Conservation (phyloP, 1,140 invertebrate species). For the Saccostrea echinata region DNA sequence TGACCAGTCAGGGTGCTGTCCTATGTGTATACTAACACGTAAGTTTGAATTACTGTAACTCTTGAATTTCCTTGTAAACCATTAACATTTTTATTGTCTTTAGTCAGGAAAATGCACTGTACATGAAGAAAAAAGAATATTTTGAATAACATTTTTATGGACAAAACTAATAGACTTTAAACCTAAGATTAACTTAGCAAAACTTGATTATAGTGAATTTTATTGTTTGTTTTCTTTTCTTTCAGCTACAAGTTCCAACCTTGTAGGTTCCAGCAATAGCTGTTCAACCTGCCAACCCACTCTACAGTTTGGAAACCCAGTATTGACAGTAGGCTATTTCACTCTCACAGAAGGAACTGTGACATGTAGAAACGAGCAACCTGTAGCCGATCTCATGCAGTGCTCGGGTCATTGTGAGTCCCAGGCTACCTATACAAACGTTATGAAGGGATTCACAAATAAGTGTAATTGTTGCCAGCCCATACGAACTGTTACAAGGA, state of each 20-base stretch:
- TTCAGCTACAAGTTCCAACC: background rate
- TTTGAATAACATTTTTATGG: no score
- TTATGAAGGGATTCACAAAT: slow-evolving; percentile 62
- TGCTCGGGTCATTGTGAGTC: slow-evolving; percentile 65
- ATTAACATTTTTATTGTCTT: no score
- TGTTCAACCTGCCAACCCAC: slow-evolving; percentile 55
- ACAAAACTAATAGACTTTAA: no score
- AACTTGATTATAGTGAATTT: no score
- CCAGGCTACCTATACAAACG: slow-evolving; percentile 49
- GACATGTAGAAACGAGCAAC: slow-evolving; percentile 58
- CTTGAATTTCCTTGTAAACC: no score
- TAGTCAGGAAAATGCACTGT: no score
- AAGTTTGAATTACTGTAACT: slow-evolving; percentile 37
- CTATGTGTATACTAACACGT: slow-evolving; percentile 60
- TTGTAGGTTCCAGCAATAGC: slow-evolving; percentile 25
- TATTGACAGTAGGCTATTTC: slow-evolving; percentile 62
- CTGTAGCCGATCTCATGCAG: slow-evolving; percentile 62
- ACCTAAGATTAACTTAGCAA: no score
- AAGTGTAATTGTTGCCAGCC: slow-evolving; percentile 67
- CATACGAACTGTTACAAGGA: slow-evolving; percentile 44
- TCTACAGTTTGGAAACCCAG: slow-evolving; percentile 52
- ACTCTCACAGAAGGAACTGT: slow-evolving; percentile 46
- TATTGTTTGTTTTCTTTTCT: background rate
- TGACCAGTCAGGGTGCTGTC: slow-evolving; percentile 64
- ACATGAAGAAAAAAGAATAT: no score